phyloP scores from a whole-genome alignment of 2,888 invertebrate species.

The Noctua janthe region DNA sequence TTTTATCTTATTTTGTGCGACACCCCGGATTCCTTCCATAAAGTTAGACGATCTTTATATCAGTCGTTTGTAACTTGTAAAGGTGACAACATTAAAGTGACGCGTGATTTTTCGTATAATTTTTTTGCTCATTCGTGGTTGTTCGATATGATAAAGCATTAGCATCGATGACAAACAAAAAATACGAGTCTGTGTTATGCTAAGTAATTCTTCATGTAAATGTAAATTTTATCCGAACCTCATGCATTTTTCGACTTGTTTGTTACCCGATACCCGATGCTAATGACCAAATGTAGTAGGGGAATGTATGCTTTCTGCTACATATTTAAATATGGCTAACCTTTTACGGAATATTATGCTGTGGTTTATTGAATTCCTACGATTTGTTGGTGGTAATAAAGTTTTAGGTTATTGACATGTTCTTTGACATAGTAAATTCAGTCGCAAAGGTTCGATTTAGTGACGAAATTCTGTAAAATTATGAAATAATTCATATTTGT shows the following conservation, averaged over 20 bases:
- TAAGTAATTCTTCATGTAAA: constrained; percentile 59
- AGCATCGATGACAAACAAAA: constrained; percentile 45
- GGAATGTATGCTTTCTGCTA: constrained; percentile 25
- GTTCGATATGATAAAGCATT: constrained; percentile 29
- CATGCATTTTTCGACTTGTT: constrained; percentile 46
- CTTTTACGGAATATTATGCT: neutral
- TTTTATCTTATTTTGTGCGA: constrained; percentile 57
- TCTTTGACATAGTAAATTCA: neutral
- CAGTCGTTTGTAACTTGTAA: constrained; percentile 50
- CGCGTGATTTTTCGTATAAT: constrained; percentile 21
- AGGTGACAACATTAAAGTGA: constrained; percentile 40
- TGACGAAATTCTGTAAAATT: neutral
- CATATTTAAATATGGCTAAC: neutral
- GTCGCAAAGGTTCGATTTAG: neutral
- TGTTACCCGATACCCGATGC: constrained; percentile 33
- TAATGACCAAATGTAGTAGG: constrained; percentile 46
- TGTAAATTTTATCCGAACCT: constrained; percentile 49
- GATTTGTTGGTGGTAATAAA: neutral
- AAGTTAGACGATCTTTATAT: constrained; percentile 50
- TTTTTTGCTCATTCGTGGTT: constrained; percentile 27
- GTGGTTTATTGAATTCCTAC: neutral
- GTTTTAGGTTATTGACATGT: no score
- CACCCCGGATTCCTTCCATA: constrained; percentile 38
- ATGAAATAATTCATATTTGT: neutral
- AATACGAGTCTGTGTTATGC: constrained; percentile 34